phyloP scores from a whole-genome alignment of 2,888 invertebrate species.

The Cryptus viduatorius region DNA sequence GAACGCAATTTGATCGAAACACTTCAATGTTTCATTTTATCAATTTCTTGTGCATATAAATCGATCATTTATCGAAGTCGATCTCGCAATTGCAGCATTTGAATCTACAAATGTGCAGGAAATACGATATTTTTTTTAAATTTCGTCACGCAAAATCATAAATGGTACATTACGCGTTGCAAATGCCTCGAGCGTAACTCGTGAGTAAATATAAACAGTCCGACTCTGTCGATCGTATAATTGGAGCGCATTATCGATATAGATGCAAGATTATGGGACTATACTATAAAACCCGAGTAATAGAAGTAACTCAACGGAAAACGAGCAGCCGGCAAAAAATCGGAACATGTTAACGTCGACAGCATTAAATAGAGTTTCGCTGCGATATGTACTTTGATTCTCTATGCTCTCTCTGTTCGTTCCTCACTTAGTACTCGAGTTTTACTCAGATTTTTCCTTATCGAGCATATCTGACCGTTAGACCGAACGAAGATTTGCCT shows the following conservation, averaged over 20 bases:
- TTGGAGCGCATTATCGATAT: conserved; percentile 63
- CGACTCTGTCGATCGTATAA: conserved; percentile 39
- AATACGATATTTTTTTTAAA: background rate
- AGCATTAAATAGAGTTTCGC: conserved; percentile 38
- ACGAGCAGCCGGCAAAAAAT: conserved; percentile 37
- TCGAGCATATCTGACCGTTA: background rate
- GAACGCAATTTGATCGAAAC: too few relatives aligned
- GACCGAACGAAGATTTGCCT: background rate
- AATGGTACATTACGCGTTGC: background rate
- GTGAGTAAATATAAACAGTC: conserved; percentile 8
- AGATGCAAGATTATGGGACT: conserved; percentile 48
- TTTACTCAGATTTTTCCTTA: conserved; percentile 27
- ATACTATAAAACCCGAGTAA: conserved; percentile 36
- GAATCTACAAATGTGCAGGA: background rate
- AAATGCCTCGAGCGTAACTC: background rate
- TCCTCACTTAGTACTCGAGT: conserved; percentile 32
- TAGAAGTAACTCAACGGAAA: conserved; percentile 54
- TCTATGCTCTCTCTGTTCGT: conserved; percentile 59
- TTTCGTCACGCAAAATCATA: background rate
- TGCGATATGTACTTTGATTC: conserved; percentile 36
- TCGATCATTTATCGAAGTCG: background rate
- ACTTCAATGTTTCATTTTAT: background rate
- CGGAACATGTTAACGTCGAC: conserved; percentile 29
- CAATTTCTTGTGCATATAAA: background rate
- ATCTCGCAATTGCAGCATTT: background rate